Percentiles rank a stretch among this genome's conserved stretches.
Evolutionary conservation across 2,888 invertebrate species (phyloP).

Genomic region (Ariolimax columbianus): DNA sequence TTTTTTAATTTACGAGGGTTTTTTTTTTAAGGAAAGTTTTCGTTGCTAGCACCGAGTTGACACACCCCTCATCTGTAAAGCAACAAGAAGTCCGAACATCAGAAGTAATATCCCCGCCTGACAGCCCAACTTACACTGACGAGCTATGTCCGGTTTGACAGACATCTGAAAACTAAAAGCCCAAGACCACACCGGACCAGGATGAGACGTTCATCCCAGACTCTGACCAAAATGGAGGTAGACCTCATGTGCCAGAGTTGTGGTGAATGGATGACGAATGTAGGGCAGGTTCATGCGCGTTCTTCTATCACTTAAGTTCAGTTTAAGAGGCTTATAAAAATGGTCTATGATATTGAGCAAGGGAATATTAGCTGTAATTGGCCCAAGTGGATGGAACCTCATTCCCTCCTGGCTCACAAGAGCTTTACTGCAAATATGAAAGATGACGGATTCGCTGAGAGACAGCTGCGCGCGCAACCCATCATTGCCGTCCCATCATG

Average conservation of each 20-base stretch:
- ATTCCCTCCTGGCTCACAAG: slow-evolving; percentile 23
- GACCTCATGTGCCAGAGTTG: not conserved
- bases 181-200: too few species aligned
- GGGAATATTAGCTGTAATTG: slow-evolving; percentile 45
- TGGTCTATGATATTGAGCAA: not conserved
- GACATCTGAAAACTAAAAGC: too few species aligned
- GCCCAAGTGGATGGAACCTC: slow-evolving; percentile 44
- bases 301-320: not conserved
- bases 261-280: slow-evolving; percentile 32
- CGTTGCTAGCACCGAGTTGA: too few species aligned
- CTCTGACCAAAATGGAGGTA: not conserved
- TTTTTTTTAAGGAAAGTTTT: too few species aligned
- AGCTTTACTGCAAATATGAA: slow-evolving; percentile 45
- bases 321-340: slow-evolving; percentile 31
- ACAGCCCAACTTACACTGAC: too few species aligned
- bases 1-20: too few species aligned
- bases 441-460: slow-evolving; percentile 25
- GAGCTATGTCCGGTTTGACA: too few species aligned
- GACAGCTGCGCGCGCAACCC: slow-evolving; percentile 50
- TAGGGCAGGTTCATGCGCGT: not conserved
- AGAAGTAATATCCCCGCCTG: too few species aligned
- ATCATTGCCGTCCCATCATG: slow-evolving; percentile 44
- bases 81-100: too few species aligned
- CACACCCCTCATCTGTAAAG: too few species aligned
- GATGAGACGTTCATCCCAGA: not conserved